Conservation (phyloP, 2,888 invertebrate species). For the Atherix ibis region DNA sequence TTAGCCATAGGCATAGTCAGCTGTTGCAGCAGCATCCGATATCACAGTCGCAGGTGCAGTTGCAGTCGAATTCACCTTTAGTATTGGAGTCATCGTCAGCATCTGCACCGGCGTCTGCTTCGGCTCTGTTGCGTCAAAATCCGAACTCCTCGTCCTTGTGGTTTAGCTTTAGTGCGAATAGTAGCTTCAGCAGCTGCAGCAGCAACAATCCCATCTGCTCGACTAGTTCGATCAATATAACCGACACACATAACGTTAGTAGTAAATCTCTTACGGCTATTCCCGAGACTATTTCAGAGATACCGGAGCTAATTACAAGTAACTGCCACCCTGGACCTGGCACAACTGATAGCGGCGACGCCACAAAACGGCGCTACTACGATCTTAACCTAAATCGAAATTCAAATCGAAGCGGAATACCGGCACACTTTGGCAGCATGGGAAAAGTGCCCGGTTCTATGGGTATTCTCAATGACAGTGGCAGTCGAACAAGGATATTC, state of each 20-base stretch:
- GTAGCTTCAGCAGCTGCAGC: slow-evolving; percentile 12
- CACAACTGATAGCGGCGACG: too few species aligned
- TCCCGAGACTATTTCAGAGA: slow-evolving; percentile 22
- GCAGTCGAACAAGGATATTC: not conserved
- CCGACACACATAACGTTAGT: slow-evolving; percentile 12
- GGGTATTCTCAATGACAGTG: too few species aligned
- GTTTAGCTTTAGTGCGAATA: slow-evolving; percentile 24
- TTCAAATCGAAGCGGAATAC: too few species aligned
- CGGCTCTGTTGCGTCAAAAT: slow-evolving; percentile 1
- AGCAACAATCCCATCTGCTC: not conserved
- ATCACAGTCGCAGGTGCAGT: not conserved
- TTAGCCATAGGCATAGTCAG: too few species aligned
- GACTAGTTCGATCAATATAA: not conserved
- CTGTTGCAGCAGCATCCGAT: too few species aligned
- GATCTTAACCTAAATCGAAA: too few species aligned
- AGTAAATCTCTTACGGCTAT: slow-evolving; percentile 30
- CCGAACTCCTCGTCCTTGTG: slow-evolving; percentile 15
- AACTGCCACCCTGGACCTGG: too few species aligned
- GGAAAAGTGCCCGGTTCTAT: too few species aligned
- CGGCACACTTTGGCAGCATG: too few species aligned
- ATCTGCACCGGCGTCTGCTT: slow-evolving; percentile 6
- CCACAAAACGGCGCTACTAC: too few species aligned
- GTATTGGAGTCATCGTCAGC: not conserved
- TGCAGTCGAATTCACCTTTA: not conserved
- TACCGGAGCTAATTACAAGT: slow-evolving; percentile 10